Evolutionary conservation across 2,113 vertebrate genomes (phyloP), one percentile per base, ranked within the genome.

Genomic region (Mormoops blainvillei): DNA sequence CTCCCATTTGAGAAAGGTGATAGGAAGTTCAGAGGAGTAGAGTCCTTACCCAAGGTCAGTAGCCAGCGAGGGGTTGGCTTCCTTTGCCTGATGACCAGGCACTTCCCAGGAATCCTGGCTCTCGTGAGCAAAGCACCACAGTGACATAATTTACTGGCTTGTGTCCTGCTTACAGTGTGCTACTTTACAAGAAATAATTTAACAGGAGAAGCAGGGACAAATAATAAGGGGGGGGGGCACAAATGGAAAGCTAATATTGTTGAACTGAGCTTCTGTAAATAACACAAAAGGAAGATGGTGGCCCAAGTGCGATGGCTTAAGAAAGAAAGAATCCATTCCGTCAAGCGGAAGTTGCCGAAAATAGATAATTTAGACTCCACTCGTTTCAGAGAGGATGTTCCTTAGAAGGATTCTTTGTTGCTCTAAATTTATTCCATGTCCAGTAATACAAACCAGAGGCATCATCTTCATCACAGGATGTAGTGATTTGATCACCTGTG

Each of bases 211-310:
- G 22, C 26, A 67, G 36, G 22, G n/a, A 22, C 4, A 18, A 68
- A 63, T 0, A 3, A 19, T 9, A 38, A 45, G 4, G n/a, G 6
- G 31, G 4, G 1, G 13, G 4, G 9, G 36, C 36, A 54, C n/a
- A 31, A 67, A 38, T 71, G 22, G 36, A 48, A 63, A 41, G n/a
- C 3, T 33, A 31, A 4, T 38, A 41, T 5, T 52, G 6, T 48
- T 85, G 14, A 38, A 31, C 6, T 7, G 6, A 65, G 14, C 19
- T 31, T 16, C 63, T 52, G 4, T 1, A 48, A 31, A 70, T 0
- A 31, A n/a, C 6, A 18, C 6, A 26, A 33, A 48, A 82, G 43
- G 31, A 36, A 82, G 10, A 16, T 18, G 36, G 13, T 41, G 7
- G 12, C 5, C 58, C 5, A 48, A 43, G 6, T 18, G 10, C 2